Base-by-base conservation (phyloP, 2,797 vertebrate species). In the Columba guinea region DNA sequence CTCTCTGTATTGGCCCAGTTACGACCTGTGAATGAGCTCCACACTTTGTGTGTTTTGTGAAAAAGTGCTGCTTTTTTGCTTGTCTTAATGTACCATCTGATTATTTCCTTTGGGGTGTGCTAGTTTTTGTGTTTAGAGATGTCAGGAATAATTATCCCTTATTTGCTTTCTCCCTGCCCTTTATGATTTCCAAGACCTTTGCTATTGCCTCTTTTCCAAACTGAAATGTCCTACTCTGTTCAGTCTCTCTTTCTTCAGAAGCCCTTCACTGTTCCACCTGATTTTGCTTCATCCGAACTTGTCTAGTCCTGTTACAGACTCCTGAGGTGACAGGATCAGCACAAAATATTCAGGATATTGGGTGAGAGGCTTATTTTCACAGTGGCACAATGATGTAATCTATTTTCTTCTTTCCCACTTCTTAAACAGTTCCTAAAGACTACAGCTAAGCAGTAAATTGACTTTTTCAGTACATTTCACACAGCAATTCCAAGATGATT, bases 321-420 rank as follows among this genome's bases (percentile, higher is more conserved):
- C 32, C 28, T 30, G 58, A 75, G 62, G 39, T 51, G 79, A 34
- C 49, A 51, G 37, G 23, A 46, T 7, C 11, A 55, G 30, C 37
- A 37, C 18, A n/a, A 0, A 2, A 7, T 56, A 39, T 53, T 27
- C 65, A 76, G 28, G 55, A 59, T 13, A 7, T 39, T 3, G 2
- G 21, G 19, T 48, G 49, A 82, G 19, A 17, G 9, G 12, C 18
- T 84, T 60, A 9, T 62, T 81, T 83, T n/a, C 9, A 0, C 41
- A 14, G 32, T 37, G 46, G 30, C n/a, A 64, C 34, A 13, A 20
- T 1, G 12, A n/a, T 52, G 34, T 15, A 1, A 0, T 55, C n/a
- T 30, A 1, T 65, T 80, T 73, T 85, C 59, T 73, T 49, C 32
- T 69, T 23, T 58, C 26, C 0, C 0, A 20, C n/a, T 75, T 74